Evolutionary conservation across 2,888 invertebrate genomes (phyloP).

Genomic region (Exocentrus adspersus): DNA sequence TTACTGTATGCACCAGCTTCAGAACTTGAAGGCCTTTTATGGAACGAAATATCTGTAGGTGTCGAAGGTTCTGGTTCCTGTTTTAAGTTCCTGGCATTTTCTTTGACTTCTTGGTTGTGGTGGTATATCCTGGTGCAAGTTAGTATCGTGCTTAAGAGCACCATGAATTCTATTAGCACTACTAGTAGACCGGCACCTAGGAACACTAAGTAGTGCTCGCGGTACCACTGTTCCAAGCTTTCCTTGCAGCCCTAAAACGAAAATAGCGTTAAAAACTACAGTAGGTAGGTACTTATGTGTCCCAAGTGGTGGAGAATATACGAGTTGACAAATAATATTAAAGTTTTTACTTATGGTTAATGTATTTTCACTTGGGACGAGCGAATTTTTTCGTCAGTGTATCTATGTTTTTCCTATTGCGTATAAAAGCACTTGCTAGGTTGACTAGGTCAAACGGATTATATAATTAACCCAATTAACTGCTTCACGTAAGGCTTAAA

Average conservation of each 20-base stretch:
- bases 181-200: constrained; percentile 73
- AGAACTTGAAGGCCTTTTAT: constrained; percentile 31
- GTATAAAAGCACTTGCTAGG: background rate
- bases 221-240: constrained; percentile 79
- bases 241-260: constrained; percentile 73
- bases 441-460: background rate
- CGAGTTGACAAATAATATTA: too few species aligned
- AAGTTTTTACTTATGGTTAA: too few species aligned
- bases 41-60: constrained; percentile 39
- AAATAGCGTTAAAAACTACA: constrained; percentile 3
- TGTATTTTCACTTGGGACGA: too few species aligned
- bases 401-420: background rate
- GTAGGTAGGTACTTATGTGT: too few species aligned
- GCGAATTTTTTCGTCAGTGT: too few species aligned
- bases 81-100: constrained; percentile 42
- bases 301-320: too few species aligned
- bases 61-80: constrained; percentile 33
- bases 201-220: constrained; percentile 77
- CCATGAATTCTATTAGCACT: constrained; percentile 78
- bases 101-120: constrained; percentile 64
- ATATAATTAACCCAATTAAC: background rate
- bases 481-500: background rate
- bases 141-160: constrained; percentile 75
- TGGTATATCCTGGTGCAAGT: constrained; percentile 74
- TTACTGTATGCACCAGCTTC: constrained; percentile 57